Evolutionary conservation across 2,113 vertebrate genomes (phyloP).

Genomic region (Burhinus bistriatus): DNA sequence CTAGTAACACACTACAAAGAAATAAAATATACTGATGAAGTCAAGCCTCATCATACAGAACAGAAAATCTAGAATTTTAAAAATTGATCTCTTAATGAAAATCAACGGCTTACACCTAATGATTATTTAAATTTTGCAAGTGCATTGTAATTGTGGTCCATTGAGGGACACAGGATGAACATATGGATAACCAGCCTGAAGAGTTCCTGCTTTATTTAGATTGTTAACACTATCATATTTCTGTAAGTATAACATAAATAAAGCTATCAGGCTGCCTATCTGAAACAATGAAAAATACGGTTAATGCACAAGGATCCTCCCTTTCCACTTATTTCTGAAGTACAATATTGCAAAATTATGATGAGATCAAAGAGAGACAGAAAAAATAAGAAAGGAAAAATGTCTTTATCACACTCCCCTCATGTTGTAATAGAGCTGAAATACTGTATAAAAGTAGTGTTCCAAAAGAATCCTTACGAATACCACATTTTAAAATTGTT

Average conservation of each 20-base stretch:
- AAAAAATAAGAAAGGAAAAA: not conserved
- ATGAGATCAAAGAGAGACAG: not conserved
- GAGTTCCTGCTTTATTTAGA: not conserved
- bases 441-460: not conserved
- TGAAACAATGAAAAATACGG: not conserved
- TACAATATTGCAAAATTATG: not conserved
- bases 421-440: not conserved
- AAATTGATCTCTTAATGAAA: not conserved
- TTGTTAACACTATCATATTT: not conserved
- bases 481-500: not conserved
- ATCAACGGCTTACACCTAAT: not conserved
- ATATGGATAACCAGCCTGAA: not conserved
- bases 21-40: not conserved
- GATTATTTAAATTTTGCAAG: not conserved
- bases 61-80: not conserved
- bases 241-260: not conserved
- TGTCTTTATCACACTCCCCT: not conserved
- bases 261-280: not conserved
- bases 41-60: not conserved
- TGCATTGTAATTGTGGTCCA: not conserved
- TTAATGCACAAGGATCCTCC: not conserved
- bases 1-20: too few relatives aligned
- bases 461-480: not conserved
- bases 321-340: not conserved
- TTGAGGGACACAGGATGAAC: not conserved